Evolutionary conservation across 2,888 invertebrate genomes (phyloP).

Genomic region (Tenthredo livida): DNA sequence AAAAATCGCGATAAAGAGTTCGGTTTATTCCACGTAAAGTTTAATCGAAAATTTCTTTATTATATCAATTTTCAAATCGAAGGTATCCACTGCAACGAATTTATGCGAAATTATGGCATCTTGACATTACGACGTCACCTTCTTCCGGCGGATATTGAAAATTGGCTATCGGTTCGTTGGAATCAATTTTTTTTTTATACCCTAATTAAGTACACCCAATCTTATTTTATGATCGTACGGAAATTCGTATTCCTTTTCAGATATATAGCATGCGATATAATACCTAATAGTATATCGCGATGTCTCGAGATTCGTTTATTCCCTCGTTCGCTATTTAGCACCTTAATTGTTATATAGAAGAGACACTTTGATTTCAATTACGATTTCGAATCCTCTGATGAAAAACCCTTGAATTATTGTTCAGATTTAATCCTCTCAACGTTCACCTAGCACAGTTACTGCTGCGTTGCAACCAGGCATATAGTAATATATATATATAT

Average conservation of each 20-base stretch:
- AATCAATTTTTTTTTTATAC: not conserved
- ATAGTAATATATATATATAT: too few relatives aligned
- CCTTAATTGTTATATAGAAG: constrained; percentile 12
- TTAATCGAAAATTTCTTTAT: not conserved
- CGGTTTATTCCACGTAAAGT: not conserved
- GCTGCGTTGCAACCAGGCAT: not conserved
- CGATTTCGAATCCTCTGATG: constrained; percentile 32
- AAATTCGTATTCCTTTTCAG: not conserved
- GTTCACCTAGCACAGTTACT: not conserved
- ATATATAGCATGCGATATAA: not conserved
- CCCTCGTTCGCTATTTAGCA: not conserved
- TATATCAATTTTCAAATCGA: constrained; percentile 12
- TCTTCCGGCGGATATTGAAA: constrained; percentile 35
- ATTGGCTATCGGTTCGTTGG: constrained; percentile 8
- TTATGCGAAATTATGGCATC: constrained; percentile 18
- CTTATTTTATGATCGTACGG: not conserved
- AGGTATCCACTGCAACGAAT: not conserved
- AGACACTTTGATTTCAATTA: constrained; percentile 45
- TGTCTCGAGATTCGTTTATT: too few relatives aligned
- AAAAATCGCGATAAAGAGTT: too few relatives aligned
- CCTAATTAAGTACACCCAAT: not conserved
- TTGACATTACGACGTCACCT: constrained; percentile 7
- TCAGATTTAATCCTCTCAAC: not conserved
- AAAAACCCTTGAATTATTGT: constrained; percentile 14
- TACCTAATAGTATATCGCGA: not conserved